phyloP scores from a whole-genome alignment of 2,113 vertebrate genomes.

The Thinocorus orbignyianus region DNA sequence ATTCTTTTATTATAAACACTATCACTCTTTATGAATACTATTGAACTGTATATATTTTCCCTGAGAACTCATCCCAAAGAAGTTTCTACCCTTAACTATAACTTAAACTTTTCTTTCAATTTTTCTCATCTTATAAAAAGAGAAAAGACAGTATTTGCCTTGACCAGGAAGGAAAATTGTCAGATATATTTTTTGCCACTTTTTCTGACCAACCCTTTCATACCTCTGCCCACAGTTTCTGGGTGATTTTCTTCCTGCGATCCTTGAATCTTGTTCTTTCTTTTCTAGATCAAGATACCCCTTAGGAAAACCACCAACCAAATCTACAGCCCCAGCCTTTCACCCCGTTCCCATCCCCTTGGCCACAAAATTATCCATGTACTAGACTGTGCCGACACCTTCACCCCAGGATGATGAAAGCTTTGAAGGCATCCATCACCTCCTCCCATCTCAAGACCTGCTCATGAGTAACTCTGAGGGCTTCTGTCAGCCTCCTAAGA shows the following conservation, averaged over 20 bases:
- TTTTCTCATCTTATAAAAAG: neutral
- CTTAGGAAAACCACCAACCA: neutral
- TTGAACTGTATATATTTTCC: neutral
- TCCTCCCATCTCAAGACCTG: neutral
- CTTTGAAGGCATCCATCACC: neutral
- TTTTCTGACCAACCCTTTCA: neutral
- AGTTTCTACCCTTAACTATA: neutral
- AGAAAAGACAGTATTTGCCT: neutral
- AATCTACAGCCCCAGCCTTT: neutral
- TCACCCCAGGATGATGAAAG: neutral
- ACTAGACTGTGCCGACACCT: neutral
- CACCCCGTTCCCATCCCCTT: neutral
- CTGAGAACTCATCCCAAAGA: neutral
- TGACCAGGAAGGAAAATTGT: neutral
- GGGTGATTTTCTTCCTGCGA: neutral
- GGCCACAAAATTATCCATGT: neutral
- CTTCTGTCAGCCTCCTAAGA: neutral
- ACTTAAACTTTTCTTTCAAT: neutral
- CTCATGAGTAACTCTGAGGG: neutral
- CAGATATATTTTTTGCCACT: neutral
- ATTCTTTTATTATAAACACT: neutral
- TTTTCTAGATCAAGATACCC: neutral
- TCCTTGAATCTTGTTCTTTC: neutral
- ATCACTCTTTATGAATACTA: neutral
- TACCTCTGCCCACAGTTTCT: neutral